These are phyloP conservation scores for Eurystomus glaucurus DNA, from an alignment of 2,797 vertebrate genomes.

Conservation along the genomic window DNA sequence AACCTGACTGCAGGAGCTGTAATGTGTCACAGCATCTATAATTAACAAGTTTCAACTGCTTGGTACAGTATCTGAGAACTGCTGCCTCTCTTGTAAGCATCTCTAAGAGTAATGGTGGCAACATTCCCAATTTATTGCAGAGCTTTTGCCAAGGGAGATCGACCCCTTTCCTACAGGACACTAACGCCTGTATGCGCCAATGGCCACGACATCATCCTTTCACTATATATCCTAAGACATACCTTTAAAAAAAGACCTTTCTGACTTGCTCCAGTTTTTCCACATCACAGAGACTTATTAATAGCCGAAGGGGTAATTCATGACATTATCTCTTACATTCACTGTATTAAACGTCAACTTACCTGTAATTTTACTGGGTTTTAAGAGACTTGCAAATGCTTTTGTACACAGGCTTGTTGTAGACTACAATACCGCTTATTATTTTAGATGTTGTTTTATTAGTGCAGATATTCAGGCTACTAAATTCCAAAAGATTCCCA, in stretches of 20 bases:
- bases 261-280: neutral
- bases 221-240: fast-evolving
- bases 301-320: neutral
- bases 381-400: neutral
- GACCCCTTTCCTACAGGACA: neutral
- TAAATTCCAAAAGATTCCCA: neutral
- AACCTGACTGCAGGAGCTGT: neutral
- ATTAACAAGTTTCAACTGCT: neutral
- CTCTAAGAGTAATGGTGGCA: neutral
- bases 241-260: neutral
- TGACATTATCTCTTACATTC: neutral
- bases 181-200: neutral
- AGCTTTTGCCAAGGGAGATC: neutral
- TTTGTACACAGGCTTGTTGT: fast-evolving
- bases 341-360: neutral
- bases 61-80: neutral
- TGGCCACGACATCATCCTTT: neutral
- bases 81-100: neutral
- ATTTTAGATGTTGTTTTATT: neutral
- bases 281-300: neutral
- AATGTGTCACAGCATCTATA: neutral
- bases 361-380: neutral
- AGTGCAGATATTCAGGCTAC: neutral
- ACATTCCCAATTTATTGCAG: neutral
- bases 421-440: neutral